These are phyloP conservation scores for Drosophila flavopinicola DNA, from an alignment of 2,888 invertebrate genomes.

Conservation along the genomic window DNA sequence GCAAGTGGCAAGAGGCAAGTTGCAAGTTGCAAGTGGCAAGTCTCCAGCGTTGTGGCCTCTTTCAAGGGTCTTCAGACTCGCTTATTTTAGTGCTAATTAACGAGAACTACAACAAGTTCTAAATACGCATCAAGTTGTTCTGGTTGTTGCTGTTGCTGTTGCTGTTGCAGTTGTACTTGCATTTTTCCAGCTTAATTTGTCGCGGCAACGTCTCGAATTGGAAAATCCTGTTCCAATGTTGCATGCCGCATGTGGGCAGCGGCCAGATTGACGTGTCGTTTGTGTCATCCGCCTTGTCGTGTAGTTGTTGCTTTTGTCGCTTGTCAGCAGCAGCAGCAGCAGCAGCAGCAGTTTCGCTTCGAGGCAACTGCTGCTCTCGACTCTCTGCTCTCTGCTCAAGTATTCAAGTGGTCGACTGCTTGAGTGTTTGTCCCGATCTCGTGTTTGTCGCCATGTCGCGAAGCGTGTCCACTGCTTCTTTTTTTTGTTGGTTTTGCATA, in stretches of 20 bases:
- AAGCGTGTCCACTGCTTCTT: slow-evolving; percentile 54
- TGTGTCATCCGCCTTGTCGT: slow-evolving; percentile 65
- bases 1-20: not conserved
- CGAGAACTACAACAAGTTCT: slow-evolving; percentile 69
- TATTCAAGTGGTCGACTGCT: slow-evolving; percentile 40
- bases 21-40: not conserved
- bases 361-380: not conserved
- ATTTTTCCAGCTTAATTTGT: slow-evolving; percentile 76
- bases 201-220: slow-evolving; percentile 67
- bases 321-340: slow-evolving; percentile 55
- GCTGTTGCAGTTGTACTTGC: slow-evolving; percentile 51
- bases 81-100: slow-evolving; percentile 74
- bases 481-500: slow-evolving; percentile 67
- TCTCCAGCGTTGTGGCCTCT: not conserved
- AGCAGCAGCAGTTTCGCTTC: slow-evolving; percentile 32
- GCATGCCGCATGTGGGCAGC: slow-evolving; percentile 73
- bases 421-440: slow-evolving; percentile 40
- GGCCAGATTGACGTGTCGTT: slow-evolving; percentile 75
- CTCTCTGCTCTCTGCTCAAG: slow-evolving; percentile 49
- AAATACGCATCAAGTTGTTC: slow-evolving; percentile 36
- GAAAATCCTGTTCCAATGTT: slow-evolving; percentile 71
- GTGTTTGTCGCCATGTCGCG: slow-evolving; percentile 41
- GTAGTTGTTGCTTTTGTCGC: slow-evolving; percentile 33
- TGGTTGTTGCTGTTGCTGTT: slow-evolving; percentile 7
- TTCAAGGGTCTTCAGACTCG: slow-evolving; percentile 36